Percentiles rank a stretch among this genome's conserved stretches.
phyloP scores from a whole-genome alignment of 2,888 invertebrate genomes.

The Torymus auratus region DNA sequence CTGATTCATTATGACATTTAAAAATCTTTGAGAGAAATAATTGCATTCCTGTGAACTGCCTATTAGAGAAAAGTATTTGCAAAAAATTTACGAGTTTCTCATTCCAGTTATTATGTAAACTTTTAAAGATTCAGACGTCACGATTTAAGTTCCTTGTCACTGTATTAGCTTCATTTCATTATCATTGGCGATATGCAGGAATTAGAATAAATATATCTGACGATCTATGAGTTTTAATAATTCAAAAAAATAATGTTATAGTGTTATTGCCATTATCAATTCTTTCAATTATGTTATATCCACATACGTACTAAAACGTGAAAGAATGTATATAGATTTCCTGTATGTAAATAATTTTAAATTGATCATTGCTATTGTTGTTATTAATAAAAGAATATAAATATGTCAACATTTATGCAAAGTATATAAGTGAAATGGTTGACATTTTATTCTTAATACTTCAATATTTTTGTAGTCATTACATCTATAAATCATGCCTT shows the following conservation, averaged over 20 bases:
- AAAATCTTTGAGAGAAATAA: conserved; percentile 33
- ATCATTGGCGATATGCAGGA: conserved; percentile 20
- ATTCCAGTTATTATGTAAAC: conserved; percentile 30
- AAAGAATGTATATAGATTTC: conserved; percentile 42
- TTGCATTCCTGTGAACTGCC: conserved; percentile 55
- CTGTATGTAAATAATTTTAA: conserved; percentile 38
- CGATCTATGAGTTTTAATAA: no score
- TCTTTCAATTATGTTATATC: background rate
- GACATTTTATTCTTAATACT: no score
- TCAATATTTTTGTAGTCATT: no score
- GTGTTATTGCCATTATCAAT: conserved; percentile 3
- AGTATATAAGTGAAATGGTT: no score
- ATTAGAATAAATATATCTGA: conserved; percentile 5
- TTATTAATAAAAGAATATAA: conserved; percentile 26
- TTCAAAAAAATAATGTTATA: background rate
- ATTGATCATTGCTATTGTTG: conserved; percentile 24
- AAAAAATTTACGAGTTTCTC: conserved; percentile 34
- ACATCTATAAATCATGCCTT: no score
- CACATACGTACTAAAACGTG: background rate
- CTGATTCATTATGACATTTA: conserved; percentile 31
- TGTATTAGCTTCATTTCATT: background rate
- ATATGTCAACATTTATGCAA: conserved; percentile 13
- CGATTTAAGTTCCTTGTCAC: conserved; percentile 20
- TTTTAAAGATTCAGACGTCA: conserved; percentile 6
- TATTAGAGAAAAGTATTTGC: conserved; percentile 22